phyloP scores from a whole-genome alignment of 1,140 invertebrate genomes.

The Branchinecta lindahli region DNA sequence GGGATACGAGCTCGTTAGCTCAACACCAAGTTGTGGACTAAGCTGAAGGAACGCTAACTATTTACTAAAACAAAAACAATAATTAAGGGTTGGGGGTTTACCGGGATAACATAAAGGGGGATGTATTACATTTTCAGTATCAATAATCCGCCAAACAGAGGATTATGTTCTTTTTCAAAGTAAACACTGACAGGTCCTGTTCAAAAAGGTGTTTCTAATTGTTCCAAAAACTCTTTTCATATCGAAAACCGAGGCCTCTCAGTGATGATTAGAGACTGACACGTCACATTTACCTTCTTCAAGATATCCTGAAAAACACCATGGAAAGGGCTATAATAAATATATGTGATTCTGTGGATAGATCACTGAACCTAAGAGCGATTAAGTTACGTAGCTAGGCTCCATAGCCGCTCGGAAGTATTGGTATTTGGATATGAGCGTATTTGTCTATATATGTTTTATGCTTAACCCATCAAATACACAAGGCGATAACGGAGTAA shows the following conservation, averaged over 20 bases:
- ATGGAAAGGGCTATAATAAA: background rate
- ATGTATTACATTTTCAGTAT: background rate
- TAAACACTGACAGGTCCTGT: no score
- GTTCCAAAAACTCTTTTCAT: no score
- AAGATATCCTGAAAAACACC: background rate
- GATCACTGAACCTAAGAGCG: background rate
- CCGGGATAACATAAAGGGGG: background rate
- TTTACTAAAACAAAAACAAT: no score
- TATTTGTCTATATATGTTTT: background rate
- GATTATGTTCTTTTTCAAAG: background rate
- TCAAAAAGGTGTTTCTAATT: background rate
- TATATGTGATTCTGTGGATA: background rate
- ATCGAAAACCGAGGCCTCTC: background rate
- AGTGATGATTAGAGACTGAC: background rate
- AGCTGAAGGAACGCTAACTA: no score
- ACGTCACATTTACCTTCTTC: background rate
- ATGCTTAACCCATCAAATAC: background rate
- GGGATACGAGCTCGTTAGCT: no score
- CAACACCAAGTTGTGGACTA: no score
- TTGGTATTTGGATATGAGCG: background rate
- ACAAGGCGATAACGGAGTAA: constrained; percentile 19
- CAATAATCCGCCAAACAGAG: background rate
- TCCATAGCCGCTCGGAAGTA: background rate
- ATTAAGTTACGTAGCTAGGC: background rate
- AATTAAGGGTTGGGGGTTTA: background rate